Conservation (phyloP, 2,888 invertebrate genomes). For the Gnatocerus cornutus region DNA sequence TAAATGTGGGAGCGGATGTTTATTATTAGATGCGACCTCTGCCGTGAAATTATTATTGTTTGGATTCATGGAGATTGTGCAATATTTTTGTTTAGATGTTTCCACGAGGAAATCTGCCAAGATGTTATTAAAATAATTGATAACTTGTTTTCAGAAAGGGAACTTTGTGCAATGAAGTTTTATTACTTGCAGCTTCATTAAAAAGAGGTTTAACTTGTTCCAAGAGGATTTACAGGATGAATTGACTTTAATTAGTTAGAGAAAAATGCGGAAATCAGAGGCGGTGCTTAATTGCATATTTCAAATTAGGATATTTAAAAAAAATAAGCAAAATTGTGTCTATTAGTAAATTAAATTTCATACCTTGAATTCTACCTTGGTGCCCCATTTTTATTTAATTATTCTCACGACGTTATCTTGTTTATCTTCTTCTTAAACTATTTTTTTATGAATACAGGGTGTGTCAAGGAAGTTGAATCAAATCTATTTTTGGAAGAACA, state of each 20-base stretch:
- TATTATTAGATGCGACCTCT: constrained; percentile 7
- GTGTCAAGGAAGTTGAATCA: no score
- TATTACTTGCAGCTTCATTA: neutral
- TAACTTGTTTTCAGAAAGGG: constrained; percentile 6
- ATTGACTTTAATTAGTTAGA: neutral
- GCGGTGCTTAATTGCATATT: no score
- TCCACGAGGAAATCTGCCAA: neutral
- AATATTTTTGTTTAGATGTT: neutral
- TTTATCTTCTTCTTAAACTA: no score
- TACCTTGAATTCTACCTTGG: no score
- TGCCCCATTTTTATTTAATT: no score
- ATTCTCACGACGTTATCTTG: no score
- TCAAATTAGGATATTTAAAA: no score
- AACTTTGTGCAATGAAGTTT: neutral
- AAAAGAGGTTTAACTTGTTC: constrained; percentile 4
- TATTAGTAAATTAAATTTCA: no score
- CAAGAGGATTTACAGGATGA: neutral
- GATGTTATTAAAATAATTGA: constrained; percentile 8
- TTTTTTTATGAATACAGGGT: no score
- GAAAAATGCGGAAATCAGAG: no score
- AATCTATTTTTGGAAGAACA: no score
- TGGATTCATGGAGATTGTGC: neutral
- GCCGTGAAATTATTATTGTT: constrained; percentile 6
- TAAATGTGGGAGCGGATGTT: neutral
- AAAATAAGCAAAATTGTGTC: no score